Percentiles rank a stretch among this genome's conserved stretches.
phyloP scores from a whole-genome alignment of 1,140 invertebrate species.

The Helicorthomorpha holstii region DNA sequence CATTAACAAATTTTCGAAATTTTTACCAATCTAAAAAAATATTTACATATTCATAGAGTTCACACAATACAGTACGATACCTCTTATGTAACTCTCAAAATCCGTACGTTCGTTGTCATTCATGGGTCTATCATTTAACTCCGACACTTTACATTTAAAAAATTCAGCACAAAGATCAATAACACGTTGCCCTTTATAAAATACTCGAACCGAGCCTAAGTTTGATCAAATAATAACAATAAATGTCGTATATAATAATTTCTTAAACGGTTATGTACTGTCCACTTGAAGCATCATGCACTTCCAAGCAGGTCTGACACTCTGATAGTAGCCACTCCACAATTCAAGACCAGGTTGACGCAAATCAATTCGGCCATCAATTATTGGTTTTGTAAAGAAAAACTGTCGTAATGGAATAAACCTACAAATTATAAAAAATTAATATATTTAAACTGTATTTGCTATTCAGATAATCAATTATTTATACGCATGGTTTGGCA shows the following conservation, averaged over 20 bases:
- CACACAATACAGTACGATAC: no score
- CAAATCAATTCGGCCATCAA: not conserved
- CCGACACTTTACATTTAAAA: not conserved
- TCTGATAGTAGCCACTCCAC: slow-evolving; percentile 6
- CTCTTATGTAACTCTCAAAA: not conserved
- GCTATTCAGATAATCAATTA: not conserved
- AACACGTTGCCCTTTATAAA: not conserved
- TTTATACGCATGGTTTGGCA: not conserved
- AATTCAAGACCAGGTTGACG: not conserved
- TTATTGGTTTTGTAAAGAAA: not conserved
- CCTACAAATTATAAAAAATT: not conserved
- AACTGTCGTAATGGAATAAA: not conserved
- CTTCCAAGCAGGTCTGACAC: slow-evolving; percentile 5
- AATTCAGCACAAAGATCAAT: not conserved
- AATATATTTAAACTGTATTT: not conserved
- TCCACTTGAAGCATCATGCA: not conserved
- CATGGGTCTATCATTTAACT: no score
- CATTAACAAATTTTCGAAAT: no score
- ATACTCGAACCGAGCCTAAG: not conserved
- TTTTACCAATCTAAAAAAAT: no score
- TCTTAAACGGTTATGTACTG: not conserved
- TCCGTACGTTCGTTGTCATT: not conserved
- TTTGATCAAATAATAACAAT: no score
- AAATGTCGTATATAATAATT: no score
- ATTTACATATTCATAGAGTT: no score